Evolutionary conservation across 2,888 invertebrate species (phyloP).

Genomic region (Melanotus villosus): DNA sequence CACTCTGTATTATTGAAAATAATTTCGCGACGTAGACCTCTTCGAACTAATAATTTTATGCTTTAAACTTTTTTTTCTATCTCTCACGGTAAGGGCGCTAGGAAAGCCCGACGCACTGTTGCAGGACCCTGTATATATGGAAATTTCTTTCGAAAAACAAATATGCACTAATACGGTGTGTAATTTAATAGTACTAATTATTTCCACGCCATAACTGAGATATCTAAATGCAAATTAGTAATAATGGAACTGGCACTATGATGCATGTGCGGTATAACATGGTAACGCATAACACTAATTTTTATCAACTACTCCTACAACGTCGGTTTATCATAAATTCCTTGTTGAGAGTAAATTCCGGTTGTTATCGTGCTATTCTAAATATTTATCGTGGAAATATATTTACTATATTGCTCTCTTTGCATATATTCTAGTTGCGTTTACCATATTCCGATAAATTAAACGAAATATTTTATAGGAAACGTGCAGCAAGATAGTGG

Average conservation of each 20-base stretch:
- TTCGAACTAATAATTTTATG: too few relatives aligned
- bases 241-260: constrained; percentile 24
- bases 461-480: too few relatives aligned
- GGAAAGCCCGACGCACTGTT: too few relatives aligned
- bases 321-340: background rate
- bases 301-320: constrained; percentile 22
- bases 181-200: constrained; percentile 24
- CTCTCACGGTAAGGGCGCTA: too few relatives aligned
- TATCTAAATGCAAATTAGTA: constrained; percentile 37
- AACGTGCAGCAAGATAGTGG: too few relatives aligned
- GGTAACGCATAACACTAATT: constrained; percentile 18
- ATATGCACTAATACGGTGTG: constrained; percentile 1
- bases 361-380: background rate
- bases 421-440: too few relatives aligned
- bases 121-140: background rate
- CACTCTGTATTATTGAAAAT: too few relatives aligned
- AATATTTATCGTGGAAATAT: background rate
- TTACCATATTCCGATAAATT: too few relatives aligned
- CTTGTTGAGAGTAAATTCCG: background rate
- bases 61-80: too few relatives aligned
- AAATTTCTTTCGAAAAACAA: constrained; percentile 14
- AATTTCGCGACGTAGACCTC: too few relatives aligned
- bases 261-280: constrained; percentile 22
- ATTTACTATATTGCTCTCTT: too few relatives aligned
- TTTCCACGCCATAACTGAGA: constrained; percentile 31